phyloP scores from a whole-genome alignment of 2,113 vertebrate genomes.

The Oceanodroma tethys region DNA sequence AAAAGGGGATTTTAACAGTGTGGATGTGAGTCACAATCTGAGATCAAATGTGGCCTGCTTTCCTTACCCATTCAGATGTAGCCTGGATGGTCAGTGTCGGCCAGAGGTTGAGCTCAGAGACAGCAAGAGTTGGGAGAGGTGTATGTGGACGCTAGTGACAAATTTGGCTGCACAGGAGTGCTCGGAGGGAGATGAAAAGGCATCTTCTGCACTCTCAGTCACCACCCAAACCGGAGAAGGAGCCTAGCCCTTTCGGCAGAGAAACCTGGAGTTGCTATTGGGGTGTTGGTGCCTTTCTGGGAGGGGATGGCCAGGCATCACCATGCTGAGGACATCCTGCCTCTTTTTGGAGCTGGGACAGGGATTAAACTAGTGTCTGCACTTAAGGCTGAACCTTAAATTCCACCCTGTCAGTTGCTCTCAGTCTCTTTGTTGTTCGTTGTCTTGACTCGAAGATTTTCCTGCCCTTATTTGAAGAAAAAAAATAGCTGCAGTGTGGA shows the following conservation, averaged over 20 bases:
- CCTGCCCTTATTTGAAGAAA: not conserved
- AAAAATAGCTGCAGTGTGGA: not conserved
- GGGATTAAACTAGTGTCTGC: not conserved
- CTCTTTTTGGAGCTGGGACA: not conserved
- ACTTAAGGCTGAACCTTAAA: not conserved
- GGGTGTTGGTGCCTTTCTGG: not conserved
- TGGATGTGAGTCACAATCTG: not conserved
- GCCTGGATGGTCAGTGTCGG: not conserved
- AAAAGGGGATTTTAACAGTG: not conserved
- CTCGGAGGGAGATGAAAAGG: not conserved
- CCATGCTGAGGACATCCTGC: not conserved
- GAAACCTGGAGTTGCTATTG: not conserved
- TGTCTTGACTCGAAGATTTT: not conserved
- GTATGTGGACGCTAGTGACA: rapidly evolving
- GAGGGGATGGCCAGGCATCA: not conserved
- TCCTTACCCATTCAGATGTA: not conserved
- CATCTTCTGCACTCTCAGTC: not conserved
- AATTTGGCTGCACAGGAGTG: not conserved
- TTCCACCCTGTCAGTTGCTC: not conserved
- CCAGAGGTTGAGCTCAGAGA: not conserved
- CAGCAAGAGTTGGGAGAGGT: not conserved
- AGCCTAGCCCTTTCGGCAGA: not conserved
- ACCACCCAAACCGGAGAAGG: not conserved
- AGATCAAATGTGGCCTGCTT: not conserved
- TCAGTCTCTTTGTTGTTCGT: not conserved